Percentiles rank a stretch among this genome's conserved stretches.
Evolutionary conservation across 2,797 vertebrate species (phyloP).

Genomic region (Adelosebastes latens): DNA sequence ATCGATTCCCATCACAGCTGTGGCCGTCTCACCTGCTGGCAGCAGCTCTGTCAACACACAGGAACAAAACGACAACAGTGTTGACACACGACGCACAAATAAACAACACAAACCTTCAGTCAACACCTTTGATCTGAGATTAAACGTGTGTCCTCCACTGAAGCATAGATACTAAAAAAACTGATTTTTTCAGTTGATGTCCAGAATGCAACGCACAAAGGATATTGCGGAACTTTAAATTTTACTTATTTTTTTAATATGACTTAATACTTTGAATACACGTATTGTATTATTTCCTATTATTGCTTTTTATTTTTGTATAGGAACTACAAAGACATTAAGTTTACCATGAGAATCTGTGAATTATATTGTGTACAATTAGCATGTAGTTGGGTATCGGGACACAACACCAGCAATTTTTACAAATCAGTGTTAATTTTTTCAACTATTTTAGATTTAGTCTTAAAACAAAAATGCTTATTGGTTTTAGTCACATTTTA

Average conservation of each 20-base stretch:
- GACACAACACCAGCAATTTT: neutral
- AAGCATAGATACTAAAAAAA: neutral
- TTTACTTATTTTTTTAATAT: too few species aligned
- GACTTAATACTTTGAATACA: neutral
- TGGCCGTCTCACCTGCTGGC: conserved; percentile 86
- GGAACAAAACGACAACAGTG: neutral
- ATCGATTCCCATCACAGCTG: conserved; percentile 93
- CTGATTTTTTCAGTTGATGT: neutral
- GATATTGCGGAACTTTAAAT: too few species aligned
- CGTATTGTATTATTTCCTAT: neutral
- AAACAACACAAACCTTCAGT: neutral
- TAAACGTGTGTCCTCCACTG: neutral
- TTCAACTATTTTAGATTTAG: too few species aligned
- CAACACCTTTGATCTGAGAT: neutral
- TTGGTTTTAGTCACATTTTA: too few species aligned
- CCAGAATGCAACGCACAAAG: neutral
- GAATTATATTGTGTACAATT: neutral
- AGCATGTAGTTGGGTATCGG: neutral
- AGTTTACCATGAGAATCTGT: neutral
- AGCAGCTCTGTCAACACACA: conserved; percentile 84
- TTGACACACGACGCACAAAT: neutral
- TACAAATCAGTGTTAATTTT: too few species aligned
- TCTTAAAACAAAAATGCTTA: too few species aligned
- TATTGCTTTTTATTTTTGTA: neutral
- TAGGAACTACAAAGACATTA: neutral